A percentile compares a stretch with the other conserved stretches of the same genome.
Evolutionary conservation across 2,797 vertebrate genomes (phyloP).

Genomic region (Epinephelus awoara): DNA sequence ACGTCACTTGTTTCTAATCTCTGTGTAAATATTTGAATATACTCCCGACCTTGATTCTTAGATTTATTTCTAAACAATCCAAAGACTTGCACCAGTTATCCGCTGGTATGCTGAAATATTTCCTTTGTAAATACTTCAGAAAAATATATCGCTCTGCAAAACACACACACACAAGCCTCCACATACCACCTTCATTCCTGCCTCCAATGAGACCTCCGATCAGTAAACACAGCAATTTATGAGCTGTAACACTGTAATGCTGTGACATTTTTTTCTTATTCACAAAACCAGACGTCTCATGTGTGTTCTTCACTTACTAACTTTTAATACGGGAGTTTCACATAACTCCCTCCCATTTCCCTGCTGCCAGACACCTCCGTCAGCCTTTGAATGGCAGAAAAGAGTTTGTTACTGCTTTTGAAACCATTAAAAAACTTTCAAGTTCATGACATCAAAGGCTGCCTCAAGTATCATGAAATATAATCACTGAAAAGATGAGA

Average conservation of each 20-base stretch:
- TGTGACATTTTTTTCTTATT: not conserved
- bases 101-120: slow-evolving; percentile 9
- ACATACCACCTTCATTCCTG: not conserved
- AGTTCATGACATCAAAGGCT: no score
- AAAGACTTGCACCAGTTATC: not conserved
- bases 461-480: no score
- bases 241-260: not conserved
- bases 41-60: not conserved
- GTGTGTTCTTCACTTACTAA: no score
- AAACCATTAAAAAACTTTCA: not conserved
- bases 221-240: not conserved
- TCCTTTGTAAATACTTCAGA: slow-evolving; percentile 38
- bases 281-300: no score
- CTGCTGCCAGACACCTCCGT: no score
- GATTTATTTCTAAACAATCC: slow-evolving; percentile 1
- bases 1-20: not conserved
- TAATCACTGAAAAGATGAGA: no score
- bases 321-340: no score
- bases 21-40: slow-evolving; percentile 49
- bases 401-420: not conserved
- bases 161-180: not conserved
- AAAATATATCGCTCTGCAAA: not conserved
- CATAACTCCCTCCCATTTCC: no score
- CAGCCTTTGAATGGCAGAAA: not conserved
- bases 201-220: not conserved